Conservation (phyloP, 1,140 invertebrate species). For the Drosophila lowei region DNA sequence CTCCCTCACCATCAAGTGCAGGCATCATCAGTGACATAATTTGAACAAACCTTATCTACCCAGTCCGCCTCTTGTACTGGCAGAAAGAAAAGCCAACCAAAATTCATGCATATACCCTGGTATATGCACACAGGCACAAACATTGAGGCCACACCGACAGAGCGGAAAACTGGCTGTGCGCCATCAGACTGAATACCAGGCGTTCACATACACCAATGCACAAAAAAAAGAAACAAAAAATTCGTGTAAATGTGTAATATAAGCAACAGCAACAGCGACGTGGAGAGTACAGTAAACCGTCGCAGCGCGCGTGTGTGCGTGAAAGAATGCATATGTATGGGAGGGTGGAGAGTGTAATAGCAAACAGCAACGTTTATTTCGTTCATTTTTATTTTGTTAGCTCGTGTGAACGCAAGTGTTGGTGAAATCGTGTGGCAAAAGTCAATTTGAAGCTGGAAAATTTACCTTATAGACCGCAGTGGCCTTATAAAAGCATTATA, state of each 20-base stretch:
- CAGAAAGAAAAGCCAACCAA: neutral
- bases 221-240: constrained; percentile 49
- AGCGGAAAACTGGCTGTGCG: constrained; percentile 76
- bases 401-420: constrained; percentile 65
- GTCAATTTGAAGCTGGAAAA: constrained; percentile 21
- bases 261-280: constrained; percentile 12
- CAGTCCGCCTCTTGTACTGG: neutral
- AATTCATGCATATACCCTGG: constrained; percentile 1
- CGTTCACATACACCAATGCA: constrained; percentile 44
- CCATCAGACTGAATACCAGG: constrained; percentile 66
- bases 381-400: constrained; percentile 72
- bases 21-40: neutral
- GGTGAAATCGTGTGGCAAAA: constrained; percentile 42
- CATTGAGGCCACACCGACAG: constrained; percentile 48
- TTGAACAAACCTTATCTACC: constrained; percentile 12
- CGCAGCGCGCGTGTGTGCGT: constrained; percentile 22
- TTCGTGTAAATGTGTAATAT: constrained; percentile 32
- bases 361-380: constrained; percentile 58
- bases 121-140: constrained; percentile 26
- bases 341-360: constrained; percentile 48
- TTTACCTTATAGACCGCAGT: neutral
- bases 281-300: constrained; percentile 40
- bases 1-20: no score
- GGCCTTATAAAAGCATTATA: neutral
- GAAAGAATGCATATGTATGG: constrained; percentile 29